Evolutionary conservation across 2,797 vertebrate genomes (phyloP), one percentile per base, ranked within the genome.

Genomic region (Chloroceryle amazona): DNA sequence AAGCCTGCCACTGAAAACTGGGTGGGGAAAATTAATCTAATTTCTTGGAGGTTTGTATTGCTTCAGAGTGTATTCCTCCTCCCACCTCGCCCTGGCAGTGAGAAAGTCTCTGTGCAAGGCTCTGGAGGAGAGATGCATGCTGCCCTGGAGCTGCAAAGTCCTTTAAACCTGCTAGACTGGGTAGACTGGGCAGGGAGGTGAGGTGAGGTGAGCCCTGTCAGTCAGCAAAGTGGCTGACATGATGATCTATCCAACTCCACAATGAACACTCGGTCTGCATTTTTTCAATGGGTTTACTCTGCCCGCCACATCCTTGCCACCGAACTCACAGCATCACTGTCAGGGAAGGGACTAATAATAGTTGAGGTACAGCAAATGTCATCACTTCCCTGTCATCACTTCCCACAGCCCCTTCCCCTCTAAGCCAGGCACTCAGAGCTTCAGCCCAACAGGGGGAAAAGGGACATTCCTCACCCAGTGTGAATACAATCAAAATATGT

Each of bases 391-490:
- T 66, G 33, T 58, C 73, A 66, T 62, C 80, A 70, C 62, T 90
- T 86, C 80, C 87, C 54, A 58, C 58, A 88, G 33, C 29, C 49
- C 68, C 51, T 63, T 94, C 19, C 42, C 33, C 44, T 55, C 73
- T 58, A 29, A 91, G 72, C 44, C 6, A 16, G 62, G 54, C 42
- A 86, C 71, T 95, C 60, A 62, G 52, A 68, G 55, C 62, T 92
- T 74, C 81, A 92, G 3, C 12, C 16, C 41, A 78, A 9, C 0
- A 0, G 2, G 28, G 62, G n/a, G 11, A 26, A 66, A 93, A 93
- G 82, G 70, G 76, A 91, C 90, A 90, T 94, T 94, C 90, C 80
- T 91, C 51, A 60, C 20, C 19, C 76, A 49, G 22, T 52, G 57
- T 86, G 73, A 92, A 76, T 44, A 63, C 70, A 93, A 72, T 84